A percentile compares a stretch with the other conserved stretches of the same genome.
Evolutionary conservation across 2,797 vertebrate genomes (phyloP).

Genomic region (Cuculus canorus): DNA sequence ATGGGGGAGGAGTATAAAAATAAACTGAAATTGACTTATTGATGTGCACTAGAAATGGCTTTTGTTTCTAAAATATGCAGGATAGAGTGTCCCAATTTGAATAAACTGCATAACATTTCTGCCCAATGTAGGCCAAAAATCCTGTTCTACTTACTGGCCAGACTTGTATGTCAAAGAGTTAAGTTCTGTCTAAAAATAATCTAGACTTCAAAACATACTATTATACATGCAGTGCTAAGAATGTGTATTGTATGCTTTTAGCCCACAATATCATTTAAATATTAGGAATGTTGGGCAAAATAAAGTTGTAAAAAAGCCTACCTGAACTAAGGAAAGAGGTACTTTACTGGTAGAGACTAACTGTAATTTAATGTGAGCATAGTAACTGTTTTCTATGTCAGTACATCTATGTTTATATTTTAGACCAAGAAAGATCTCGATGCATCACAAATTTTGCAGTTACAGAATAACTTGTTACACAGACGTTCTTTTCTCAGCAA

Average conservation of each 20-base stretch:
- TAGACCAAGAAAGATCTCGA: neutral
- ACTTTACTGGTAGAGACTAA: neutral
- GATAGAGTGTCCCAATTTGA: neutral
- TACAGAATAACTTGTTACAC: neutral
- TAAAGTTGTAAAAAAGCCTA: neutral
- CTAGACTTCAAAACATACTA: neutral
- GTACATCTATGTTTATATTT: neutral
- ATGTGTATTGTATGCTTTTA: neutral
- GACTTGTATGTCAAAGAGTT: neutral
- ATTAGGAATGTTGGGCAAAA: too few species aligned
- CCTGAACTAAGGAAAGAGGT: neutral
- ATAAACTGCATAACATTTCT: neutral
- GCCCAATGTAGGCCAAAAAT: neutral
- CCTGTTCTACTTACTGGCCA: neutral
- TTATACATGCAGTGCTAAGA: neutral
- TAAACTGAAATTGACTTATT: neutral
- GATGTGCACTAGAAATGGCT: neutral
- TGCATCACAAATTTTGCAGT: neutral
- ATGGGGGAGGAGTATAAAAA: neutral
- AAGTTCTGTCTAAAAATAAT: neutral
- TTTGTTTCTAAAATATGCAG: neutral
- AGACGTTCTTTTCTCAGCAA: neutral
- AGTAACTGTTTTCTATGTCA: neutral
- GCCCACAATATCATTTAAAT: neutral
- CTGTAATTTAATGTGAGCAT: neutral